Conservation (phyloP, 2,797 vertebrate species). For the Lagodon rhomboides region DNA sequence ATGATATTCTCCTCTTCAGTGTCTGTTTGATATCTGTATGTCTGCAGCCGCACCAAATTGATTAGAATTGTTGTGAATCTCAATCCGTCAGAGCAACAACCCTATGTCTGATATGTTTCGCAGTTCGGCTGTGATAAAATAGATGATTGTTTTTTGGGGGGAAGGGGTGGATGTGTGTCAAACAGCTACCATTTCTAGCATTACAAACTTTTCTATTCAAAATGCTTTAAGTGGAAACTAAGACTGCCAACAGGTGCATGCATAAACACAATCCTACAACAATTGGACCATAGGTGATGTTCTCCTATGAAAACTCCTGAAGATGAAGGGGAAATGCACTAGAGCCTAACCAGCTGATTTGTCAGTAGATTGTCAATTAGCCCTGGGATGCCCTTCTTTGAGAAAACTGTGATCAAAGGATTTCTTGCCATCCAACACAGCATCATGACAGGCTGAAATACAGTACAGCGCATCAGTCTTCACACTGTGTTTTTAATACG, state of each 20-base stretch:
- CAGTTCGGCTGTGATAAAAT: too few species aligned
- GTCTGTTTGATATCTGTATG: too few species aligned
- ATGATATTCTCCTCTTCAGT: too few species aligned
- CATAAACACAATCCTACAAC: too few species aligned
- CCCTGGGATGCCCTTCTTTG: background rate
- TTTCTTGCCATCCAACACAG: background rate
- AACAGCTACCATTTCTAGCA: too few species aligned
- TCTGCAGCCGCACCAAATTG: too few species aligned
- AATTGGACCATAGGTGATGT: background rate
- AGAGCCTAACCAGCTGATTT: background rate
- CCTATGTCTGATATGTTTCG: too few species aligned
- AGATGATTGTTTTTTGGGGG: too few species aligned
- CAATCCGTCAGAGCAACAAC: too few species aligned
- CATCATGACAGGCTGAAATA: conserved; percentile 14
- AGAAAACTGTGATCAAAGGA: conserved; percentile 7
- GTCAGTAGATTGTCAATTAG: background rate
- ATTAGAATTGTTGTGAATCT: too few species aligned
- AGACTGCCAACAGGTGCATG: background rate
- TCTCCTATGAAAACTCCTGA: background rate
- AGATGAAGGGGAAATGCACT: background rate
- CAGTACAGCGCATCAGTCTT: background rate
- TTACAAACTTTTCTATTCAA: too few species aligned
- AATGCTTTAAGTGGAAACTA: background rate
- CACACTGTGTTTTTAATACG: conserved; percentile 12
- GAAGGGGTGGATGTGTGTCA: too few species aligned